Conservation (phyloP, 2,797 vertebrate genomes). For the Parauchenoglanis punctatus region DNA sequence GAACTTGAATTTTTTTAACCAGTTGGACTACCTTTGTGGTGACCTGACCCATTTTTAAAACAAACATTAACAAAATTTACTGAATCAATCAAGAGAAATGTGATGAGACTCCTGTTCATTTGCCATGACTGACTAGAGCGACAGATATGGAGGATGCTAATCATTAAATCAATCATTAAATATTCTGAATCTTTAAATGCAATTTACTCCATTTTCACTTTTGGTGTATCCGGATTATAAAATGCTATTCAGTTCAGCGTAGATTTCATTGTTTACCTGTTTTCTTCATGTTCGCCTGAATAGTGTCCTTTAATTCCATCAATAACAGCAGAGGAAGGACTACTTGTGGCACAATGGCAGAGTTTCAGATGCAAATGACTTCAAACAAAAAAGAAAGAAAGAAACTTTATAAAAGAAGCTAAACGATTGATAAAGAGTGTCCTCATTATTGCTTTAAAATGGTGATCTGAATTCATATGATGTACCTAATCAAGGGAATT, state of each 20-base stretch:
- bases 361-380: neutral
- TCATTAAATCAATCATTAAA: neutral
- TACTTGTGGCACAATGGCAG: neutral
- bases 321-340: neutral
- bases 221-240: neutral
- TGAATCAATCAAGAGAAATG: neutral
- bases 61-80: neutral
- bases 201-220: neutral
- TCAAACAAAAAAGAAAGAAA: neutral
- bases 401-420: neutral
- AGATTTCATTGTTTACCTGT: neutral
- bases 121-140: neutral
- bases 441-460: slow-evolving; percentile 15
- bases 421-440: slow-evolving; percentile 9
- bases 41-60: too few species aligned
- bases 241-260: neutral
- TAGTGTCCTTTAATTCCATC: neutral
- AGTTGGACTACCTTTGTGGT: too few species aligned
- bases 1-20: too few species aligned
- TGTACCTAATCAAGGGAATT: slow-evolving; percentile 42
- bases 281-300: neutral
- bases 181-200: neutral
- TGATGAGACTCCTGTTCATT: neutral
- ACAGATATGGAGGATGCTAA: neutral
- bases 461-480: slow-evolving; percentile 38